Percentiles rank a stretch among this genome's conserved stretches.
Conservation (phyloP, 2,888 invertebrate genomes). For the Lasioglossum calceatum region DNA sequence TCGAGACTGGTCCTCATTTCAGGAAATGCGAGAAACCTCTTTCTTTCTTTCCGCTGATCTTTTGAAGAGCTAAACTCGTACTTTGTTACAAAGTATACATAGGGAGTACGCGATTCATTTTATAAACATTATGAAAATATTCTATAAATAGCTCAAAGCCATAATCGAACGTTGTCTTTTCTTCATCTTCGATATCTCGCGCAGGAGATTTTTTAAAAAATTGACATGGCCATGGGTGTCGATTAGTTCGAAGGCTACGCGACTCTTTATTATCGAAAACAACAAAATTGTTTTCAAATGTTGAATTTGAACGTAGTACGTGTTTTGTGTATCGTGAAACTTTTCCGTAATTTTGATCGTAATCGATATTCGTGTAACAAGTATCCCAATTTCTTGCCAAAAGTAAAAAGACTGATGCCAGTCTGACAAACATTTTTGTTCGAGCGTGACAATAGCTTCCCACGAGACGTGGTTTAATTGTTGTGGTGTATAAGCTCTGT, state of each 20-base stretch:
- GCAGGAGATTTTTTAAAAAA: neutral
- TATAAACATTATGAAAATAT: neutral
- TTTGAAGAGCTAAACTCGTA: neutral
- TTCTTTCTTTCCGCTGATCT: neutral
- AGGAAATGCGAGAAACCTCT: neutral
- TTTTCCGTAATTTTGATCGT: slow-evolving; percentile 24
- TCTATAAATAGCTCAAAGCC: neutral
- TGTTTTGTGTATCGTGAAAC: slow-evolving; percentile 45
- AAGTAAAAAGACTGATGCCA: slow-evolving; percentile 57
- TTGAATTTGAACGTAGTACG: slow-evolving; percentile 41
- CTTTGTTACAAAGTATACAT: neutral
- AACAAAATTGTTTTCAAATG: slow-evolving; percentile 20
- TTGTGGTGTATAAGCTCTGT: slow-evolving; percentile 3
- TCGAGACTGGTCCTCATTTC: neutral
- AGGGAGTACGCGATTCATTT: neutral
- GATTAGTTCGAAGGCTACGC: slow-evolving; percentile 13
- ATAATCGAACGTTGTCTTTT: neutral
- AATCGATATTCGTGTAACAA: slow-evolving; percentile 35
- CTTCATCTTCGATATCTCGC: neutral
- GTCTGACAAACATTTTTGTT: slow-evolving; percentile 41
- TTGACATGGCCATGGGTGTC: neutral
- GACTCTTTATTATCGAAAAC: neutral
- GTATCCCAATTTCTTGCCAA: slow-evolving; percentile 63
- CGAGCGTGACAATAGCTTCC: slow-evolving; percentile 8
- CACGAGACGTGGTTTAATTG: neutral